Evolutionary conservation across 1,140 invertebrate genomes (phyloP).

Genomic region (Ips nitidus): DNA sequence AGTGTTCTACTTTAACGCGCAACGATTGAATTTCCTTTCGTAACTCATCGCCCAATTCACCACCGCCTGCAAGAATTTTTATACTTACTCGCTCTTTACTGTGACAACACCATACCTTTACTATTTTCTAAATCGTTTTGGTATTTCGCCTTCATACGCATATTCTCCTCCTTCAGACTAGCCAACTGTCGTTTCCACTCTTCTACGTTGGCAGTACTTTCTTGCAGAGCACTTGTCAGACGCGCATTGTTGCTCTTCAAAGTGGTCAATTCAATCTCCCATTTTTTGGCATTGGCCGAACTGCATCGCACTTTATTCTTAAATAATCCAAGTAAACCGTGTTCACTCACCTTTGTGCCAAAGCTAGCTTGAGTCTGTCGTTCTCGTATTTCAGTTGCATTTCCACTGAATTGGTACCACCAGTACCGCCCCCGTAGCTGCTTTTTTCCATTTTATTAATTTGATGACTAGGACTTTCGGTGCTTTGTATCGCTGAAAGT

Average conservation of each 20-base stretch:
- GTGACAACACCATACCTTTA: conserved; percentile 54
- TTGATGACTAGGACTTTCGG: conserved; percentile 66
- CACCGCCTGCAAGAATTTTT: conserved; percentile 46
- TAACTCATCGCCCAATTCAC: conserved; percentile 52
- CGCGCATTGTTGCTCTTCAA: conserved; percentile 95
- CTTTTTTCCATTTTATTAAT: conserved; percentile 50
- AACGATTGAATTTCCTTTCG: conserved; percentile 65
- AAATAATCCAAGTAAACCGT: not conserved
- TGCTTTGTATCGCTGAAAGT: conserved; percentile 56
- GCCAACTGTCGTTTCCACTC: conserved; percentile 98
- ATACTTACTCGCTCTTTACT: conserved; percentile 6
- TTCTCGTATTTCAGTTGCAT: conserved; percentile 97
- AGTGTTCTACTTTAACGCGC: conserved; percentile 71
- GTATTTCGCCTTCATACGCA: conserved; percentile 78
- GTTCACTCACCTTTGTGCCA: conserved; percentile 82
- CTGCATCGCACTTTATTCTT: conserved; percentile 57
- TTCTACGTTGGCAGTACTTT: conserved; percentile 96
- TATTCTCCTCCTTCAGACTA: conserved; percentile 94
- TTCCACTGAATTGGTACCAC: conserved; percentile 62
- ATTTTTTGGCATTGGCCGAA: conserved; percentile 96
- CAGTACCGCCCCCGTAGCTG: conserved; percentile 49
- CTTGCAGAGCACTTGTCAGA: conserved; percentile 92
- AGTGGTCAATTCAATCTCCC: conserved; percentile 95
- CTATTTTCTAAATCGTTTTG: conserved; percentile 70
- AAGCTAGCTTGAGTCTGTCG: conserved; percentile 90